Percentiles rank a stretch among this genome's conserved stretches.
Conservation (phyloP, 1,140 invertebrate genomes). For the Anastatus disparis region DNA sequence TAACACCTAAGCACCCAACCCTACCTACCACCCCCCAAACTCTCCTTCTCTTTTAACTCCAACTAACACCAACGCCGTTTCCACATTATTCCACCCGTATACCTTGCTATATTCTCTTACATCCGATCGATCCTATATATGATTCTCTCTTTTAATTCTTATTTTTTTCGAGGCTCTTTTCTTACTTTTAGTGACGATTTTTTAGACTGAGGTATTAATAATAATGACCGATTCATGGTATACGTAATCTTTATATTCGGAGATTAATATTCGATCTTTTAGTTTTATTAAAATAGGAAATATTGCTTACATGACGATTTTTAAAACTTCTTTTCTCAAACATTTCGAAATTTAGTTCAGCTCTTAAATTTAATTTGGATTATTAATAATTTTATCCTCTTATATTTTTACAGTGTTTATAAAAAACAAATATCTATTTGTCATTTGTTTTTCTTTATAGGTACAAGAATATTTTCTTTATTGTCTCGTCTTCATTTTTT, state of each 20-base stretch:
- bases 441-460: no score
- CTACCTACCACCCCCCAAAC: slow-evolving; percentile 54
- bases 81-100: slow-evolving; percentile 56
- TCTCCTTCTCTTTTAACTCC: slow-evolving; percentile 1
- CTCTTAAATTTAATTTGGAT: no score
- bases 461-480: no score
- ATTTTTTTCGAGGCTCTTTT: background rate
- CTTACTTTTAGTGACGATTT: slow-evolving; percentile 7
- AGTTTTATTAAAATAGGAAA: slow-evolving; percentile 25
- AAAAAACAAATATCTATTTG: no score
- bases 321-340: no score
- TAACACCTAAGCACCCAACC: slow-evolving; percentile 67
- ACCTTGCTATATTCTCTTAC: background rate
- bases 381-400: no score
- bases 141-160: no score
- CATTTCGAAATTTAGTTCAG: no score
- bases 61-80: slow-evolving; percentile 62
- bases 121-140: no score
- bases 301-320: slow-evolving; percentile 16
- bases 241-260: background rate
- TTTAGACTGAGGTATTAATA: background rate
- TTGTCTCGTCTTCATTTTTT: no score
- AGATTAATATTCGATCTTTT: slow-evolving; percentile 4
- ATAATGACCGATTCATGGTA: slow-evolving; percentile 31
- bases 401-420: no score